A percentile compares a stretch with the other conserved stretches of the same genome.
phyloP scores from a whole-genome alignment of 1,140 invertebrate genomes.

The Hyles vespertilio region DNA sequence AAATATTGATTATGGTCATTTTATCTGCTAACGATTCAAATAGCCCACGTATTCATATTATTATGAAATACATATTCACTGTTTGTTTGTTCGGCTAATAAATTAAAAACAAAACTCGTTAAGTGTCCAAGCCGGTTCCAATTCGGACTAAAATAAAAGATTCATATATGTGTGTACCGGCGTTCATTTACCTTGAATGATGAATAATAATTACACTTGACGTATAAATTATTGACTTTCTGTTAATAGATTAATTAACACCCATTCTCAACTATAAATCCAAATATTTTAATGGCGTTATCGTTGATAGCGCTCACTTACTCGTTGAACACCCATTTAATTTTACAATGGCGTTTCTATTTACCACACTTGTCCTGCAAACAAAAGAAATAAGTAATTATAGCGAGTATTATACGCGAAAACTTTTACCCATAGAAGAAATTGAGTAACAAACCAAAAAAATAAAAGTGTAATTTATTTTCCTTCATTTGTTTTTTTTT shows the following conservation, averaged over 20 bases:
- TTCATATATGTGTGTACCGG: slow-evolving; percentile 48
- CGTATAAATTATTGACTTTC: slow-evolving; percentile 56
- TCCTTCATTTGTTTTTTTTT: too few relatives aligned
- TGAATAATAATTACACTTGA: slow-evolving; percentile 60
- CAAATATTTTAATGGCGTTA: slow-evolving; percentile 39
- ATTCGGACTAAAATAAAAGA: slow-evolving; percentile 60
- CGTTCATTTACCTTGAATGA: slow-evolving; percentile 64
- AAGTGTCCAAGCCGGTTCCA: slow-evolving; percentile 41
- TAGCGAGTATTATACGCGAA: too few relatives aligned
- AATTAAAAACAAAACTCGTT: slow-evolving; percentile 46
- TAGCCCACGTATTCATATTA: slow-evolving; percentile 52
- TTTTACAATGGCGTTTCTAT: too few relatives aligned
- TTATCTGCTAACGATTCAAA: slow-evolving; percentile 61
- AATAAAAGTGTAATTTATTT: too few relatives aligned
- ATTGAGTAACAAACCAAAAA: too few relatives aligned
- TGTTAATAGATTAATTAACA: slow-evolving; percentile 55
- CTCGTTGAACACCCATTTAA: not conserved
- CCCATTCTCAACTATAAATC: slow-evolving; percentile 41
- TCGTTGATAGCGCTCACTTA: slow-evolving; percentile 8
- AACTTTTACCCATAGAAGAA: too few relatives aligned
- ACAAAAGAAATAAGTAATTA: too few relatives aligned
- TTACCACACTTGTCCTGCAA: too few relatives aligned
- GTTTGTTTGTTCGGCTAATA: slow-evolving; percentile 45
- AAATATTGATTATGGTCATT: slow-evolving; percentile 55
- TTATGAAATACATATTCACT: slow-evolving; percentile 52